Evolutionary conservation across 2,888 invertebrate species (phyloP), one percentile per base, ranked within the genome.

Genomic region (Cosmia pyralina): DNA sequence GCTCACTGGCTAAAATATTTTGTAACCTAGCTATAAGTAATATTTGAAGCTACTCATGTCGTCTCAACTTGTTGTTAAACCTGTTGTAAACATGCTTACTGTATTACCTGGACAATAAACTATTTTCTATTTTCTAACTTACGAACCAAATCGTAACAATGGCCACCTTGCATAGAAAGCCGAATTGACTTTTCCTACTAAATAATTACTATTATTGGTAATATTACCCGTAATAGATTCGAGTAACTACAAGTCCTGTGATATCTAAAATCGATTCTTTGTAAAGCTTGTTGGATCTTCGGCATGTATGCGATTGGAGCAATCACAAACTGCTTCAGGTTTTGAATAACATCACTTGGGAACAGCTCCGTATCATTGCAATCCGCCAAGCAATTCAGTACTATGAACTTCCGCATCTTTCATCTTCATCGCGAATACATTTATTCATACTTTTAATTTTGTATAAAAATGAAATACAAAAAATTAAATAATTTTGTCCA

Each of bases 351-450:
- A 91, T 93, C 90, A 81, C 89, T 92, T n/a, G 92, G 89, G 77
- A 92, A 93, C n/a, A 87, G 79, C 60, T 91, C 90, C 41, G 86
- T 82, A 69, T 93, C 92, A 83, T 91, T 90, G 71, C 85, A 86
- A 79, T 94, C 92, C 75, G 90, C 89, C 73, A 94, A 89, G 87
- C 90, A 90, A 86, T 94, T 92, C 68, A 93, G 87, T 79, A 91
- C 88, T 76, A 90, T 89, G 87, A 93, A 93, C 90, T 87, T 94
- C 90, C 91, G 91, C 95, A 95, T 95, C 87, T 92, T 94, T 92
- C 84, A 88, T 87, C 86, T 79, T 88, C 86, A 84, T 79, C 83
- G 83, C 82, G 82, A 77, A 70, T 83, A 80, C 86, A 89, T 89
- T 28, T 72, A 63, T 28, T 48, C 81, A 79, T 83, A 67, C 44